A percentile compares a stretch with the other conserved stretches of the same genome.
Conservation (phyloP, 2,797 vertebrate genomes). For the Bucorvus abyssinicus region DNA sequence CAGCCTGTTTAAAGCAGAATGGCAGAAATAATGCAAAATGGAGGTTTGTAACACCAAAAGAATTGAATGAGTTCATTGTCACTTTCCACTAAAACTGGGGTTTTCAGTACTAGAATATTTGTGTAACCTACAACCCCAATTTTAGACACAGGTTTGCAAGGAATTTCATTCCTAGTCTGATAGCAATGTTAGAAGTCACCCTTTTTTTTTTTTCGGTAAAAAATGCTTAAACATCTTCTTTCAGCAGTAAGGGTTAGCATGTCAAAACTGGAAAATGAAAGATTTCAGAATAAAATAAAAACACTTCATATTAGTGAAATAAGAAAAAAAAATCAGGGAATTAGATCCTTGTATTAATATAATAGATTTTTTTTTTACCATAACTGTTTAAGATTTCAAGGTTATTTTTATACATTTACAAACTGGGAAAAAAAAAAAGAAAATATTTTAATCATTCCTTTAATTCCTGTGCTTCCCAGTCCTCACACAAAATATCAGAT, state of each 20-base stretch:
- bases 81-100: background rate
- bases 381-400: background rate
- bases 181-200: background rate
- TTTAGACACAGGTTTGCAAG: background rate
- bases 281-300: background rate
- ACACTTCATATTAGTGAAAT: background rate
- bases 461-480: background rate
- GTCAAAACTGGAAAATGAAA: background rate
- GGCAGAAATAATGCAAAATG: background rate
- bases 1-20: background rate
- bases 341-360: background rate
- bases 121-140: background rate
- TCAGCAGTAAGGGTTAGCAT: background rate
- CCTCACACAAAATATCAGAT: background rate
- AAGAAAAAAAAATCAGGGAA: background rate
- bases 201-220: background rate
- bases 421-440: background rate
- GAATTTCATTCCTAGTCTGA: background rate
- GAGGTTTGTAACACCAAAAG: background rate
- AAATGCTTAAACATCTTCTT: background rate
- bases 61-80: background rate
- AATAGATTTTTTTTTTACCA: background rate
- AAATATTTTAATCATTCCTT: background rate
- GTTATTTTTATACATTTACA: background rate
- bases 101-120: background rate